Evolutionary conservation across 2,888 invertebrate genomes (phyloP).

Genomic region (Megastigmus dorsalis): DNA sequence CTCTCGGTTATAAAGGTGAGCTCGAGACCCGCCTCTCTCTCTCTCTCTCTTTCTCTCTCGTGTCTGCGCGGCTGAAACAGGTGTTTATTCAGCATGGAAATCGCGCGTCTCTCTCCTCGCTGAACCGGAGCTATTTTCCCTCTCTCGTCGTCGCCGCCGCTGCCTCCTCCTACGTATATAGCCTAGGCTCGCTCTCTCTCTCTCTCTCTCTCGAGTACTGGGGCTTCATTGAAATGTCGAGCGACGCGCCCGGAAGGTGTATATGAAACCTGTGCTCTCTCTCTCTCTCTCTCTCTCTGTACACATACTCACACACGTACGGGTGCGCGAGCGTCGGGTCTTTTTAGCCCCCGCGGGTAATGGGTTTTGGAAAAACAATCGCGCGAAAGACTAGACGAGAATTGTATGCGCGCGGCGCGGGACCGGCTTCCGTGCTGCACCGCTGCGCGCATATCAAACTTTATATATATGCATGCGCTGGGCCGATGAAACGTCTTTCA

Average conservation of each 20-base stretch:
- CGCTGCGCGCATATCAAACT: too few relatives aligned
- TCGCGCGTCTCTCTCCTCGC: neutral
- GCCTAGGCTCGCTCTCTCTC: too few relatives aligned
- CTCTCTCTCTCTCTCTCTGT: neutral
- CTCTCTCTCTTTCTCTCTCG: too few relatives aligned
- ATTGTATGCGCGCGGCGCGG: neutral
- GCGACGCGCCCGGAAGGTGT: too few relatives aligned
- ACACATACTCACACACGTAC: neutral
- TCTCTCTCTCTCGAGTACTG: neutral
- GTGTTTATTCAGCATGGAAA: conserved; percentile 49
- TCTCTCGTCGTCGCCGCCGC: too few relatives aligned
- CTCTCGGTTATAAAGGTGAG: too few relatives aligned
- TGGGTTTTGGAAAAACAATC: conserved; percentile 36
- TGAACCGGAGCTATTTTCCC: neutral
- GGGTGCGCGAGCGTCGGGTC: neutral
- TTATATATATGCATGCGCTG: too few relatives aligned
- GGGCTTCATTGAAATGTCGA: too few relatives aligned
- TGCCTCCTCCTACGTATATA: too few relatives aligned
- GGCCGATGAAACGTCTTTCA: too few relatives aligned
- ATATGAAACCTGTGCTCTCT: too few relatives aligned
- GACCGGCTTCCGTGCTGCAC: neutral
- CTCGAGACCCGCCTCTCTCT: too few relatives aligned
- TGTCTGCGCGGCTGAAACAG: conserved; percentile 41
- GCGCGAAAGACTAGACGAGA: conserved; percentile 11
- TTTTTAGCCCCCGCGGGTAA: conserved; percentile 27